Evolutionary conservation across 2,888 invertebrate genomes (phyloP), one percentile per base, ranked within the genome.

Genomic region (Netelia fuscicornis): DNA sequence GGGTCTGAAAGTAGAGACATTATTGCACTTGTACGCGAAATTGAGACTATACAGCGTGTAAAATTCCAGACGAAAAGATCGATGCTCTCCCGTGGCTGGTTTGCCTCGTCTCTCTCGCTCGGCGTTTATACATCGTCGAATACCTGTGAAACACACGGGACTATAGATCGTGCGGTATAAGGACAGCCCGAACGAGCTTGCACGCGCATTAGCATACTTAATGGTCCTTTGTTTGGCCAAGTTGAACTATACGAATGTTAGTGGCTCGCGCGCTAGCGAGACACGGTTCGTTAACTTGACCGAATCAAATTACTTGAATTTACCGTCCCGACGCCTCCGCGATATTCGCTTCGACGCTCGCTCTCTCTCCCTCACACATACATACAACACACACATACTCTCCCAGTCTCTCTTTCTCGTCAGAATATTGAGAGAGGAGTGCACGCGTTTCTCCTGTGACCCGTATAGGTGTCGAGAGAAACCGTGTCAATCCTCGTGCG

Each of bases 291-390:
- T 92, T 91, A 92, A 91, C 90, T 91, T 90, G 91, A 91, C 91
- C 91, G 91, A 92, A 92, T 92, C 92, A 91, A 92, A 92, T 92
- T 91, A 92, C 91, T 90, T 87, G 91, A 91, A 92, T 91, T 92
- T 92, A 92, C 88, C 91, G 91, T 90, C 78, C 90, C 88, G 87
- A 91, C 91, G 91, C 91, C 91, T 92, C 89, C 90, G 89, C 91
- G 89, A 87, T 89, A 89, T 90, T 85, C 86, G 81, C 82, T 86
- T 64, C 85, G 77, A 79, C 77, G 86, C 78, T 82, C 85, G 76
- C 85, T 79, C 76, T 54, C 72, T 67, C 81, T 77, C 68, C 79
- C 85, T 37, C 37, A 6, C 37, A 37, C 37, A 37, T 6, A 37
- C 37, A 5, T 6, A 1, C 8, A 37, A 37, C 37, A 5, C 37